phyloP scores from a whole-genome alignment of 2,797 vertebrate genomes.

The Tarsius wallacei region DNA sequence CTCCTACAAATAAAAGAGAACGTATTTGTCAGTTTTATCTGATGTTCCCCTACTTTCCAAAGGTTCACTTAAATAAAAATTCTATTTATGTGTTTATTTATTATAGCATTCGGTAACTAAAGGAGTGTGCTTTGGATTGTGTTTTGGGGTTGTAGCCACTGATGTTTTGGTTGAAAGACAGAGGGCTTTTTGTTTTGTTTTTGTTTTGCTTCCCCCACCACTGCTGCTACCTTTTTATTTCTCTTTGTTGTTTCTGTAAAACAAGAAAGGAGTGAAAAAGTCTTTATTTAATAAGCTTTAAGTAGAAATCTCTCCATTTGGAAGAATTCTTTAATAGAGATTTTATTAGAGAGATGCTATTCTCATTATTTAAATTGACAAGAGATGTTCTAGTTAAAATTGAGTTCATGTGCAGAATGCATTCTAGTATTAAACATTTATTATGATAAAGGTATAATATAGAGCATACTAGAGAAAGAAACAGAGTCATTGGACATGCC shows the following conservation, averaged over 20 bases:
- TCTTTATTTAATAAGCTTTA: neutral
- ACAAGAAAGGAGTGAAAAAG: neutral
- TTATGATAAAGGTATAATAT: no score
- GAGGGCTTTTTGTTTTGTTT: neutral
- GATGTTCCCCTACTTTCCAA: no score
- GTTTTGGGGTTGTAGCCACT: neutral
- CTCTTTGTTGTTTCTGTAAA: neutral
- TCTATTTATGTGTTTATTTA: no score
- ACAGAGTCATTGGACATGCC: accelerated
- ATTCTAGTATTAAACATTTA: neutral
- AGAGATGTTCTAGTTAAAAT: neutral
- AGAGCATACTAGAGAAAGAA: neutral
- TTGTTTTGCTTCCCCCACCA: neutral
- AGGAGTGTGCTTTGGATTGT: neutral
- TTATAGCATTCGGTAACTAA: neutral
- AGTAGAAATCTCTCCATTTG: neutral
- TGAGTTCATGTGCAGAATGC: neutral
- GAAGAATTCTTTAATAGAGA: neutral
- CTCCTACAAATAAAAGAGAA: neutral
- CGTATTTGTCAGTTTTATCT: neutral
- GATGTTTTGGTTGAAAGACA: neutral
- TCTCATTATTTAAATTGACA: neutral
- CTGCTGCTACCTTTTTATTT: neutral
- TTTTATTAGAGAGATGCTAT: neutral
- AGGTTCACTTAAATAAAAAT: neutral